Evolutionary conservation across 2,888 invertebrate species (phyloP).

Genomic region (Actias luna): DNA sequence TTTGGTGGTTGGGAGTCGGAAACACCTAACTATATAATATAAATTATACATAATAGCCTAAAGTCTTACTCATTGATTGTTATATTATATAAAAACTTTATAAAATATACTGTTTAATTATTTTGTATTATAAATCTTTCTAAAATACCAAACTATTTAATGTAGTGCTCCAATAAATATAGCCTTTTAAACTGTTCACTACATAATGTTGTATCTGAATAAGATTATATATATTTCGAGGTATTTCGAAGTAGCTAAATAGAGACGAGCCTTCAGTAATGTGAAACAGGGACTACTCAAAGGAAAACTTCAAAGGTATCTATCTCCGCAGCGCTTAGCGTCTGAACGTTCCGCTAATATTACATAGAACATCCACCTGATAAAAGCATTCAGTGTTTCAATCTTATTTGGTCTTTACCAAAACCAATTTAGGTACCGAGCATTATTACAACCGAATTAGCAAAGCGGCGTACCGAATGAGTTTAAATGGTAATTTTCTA

Average conservation of each 20-base stretch:
- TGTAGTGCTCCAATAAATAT: background rate
- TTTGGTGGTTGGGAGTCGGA: too few relatives aligned
- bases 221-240: background rate
- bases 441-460: constrained; percentile 17
- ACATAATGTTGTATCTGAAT: background rate
- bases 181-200: background rate
- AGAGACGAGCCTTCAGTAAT: background rate
- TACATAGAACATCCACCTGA: background rate
- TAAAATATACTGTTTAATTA: background rate
- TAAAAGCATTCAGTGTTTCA: constrained; percentile 14
- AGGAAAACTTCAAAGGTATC: too few relatives aligned
- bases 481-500: constrained; percentile 8
- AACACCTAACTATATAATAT: too few relatives aligned
- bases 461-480: constrained; percentile 13
- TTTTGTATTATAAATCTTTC: background rate
- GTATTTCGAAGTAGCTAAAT: background rate
- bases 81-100: background rate
- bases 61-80: too few relatives aligned
- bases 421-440: constrained; percentile 16
- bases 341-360: background rate
- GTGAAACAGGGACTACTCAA: background rate
- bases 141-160: background rate
- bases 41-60: too few relatives aligned
- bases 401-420: constrained; percentile 13
- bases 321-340: background rate